Evolutionary conservation across 2,888 invertebrate species (phyloP).

Genomic region (Meta bourneti): DNA sequence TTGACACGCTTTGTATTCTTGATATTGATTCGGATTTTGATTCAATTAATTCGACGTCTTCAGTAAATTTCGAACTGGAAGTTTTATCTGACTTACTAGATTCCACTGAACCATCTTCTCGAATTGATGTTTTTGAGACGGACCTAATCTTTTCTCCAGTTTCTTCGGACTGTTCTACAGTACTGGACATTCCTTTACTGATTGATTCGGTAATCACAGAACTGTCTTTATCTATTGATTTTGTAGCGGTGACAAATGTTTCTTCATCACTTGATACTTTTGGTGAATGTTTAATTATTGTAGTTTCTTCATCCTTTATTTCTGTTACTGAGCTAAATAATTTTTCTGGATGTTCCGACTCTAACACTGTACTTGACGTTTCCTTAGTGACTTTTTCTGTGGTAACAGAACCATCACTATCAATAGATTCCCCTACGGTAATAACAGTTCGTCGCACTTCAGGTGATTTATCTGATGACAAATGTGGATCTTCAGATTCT

Average conservation of each 20-base stretch:
- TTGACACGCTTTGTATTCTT: background rate
- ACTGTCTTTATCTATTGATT: background rate
- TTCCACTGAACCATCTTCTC: background rate
- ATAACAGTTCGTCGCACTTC: background rate
- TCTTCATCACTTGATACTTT: background rate
- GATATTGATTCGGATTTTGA: slow-evolving; percentile 20
- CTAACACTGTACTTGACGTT: too few relatives aligned
- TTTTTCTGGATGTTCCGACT: background rate
- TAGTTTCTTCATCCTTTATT: background rate
- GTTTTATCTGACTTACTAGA: slow-evolving; percentile 14
- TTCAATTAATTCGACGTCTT: slow-evolving; percentile 7
- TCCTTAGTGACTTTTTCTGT: too few relatives aligned
- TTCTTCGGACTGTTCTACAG: too few relatives aligned
- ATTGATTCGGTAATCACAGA: background rate
- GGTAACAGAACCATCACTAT: too few relatives aligned
- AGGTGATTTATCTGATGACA: background rate
- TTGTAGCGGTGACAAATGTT: background rate
- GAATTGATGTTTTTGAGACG: background rate
- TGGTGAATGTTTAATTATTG: background rate
- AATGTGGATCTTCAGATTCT: background rate
- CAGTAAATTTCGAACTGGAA: background rate
- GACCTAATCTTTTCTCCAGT: too few relatives aligned
- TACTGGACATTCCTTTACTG: background rate
- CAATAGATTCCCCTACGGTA: background rate
- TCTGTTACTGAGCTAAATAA: background rate